These are phyloP conservation scores for Craseonycteris thonglongyai DNA, from an alignment of 2,113 vertebrate genomes.

Conservation along the genomic window DNA sequence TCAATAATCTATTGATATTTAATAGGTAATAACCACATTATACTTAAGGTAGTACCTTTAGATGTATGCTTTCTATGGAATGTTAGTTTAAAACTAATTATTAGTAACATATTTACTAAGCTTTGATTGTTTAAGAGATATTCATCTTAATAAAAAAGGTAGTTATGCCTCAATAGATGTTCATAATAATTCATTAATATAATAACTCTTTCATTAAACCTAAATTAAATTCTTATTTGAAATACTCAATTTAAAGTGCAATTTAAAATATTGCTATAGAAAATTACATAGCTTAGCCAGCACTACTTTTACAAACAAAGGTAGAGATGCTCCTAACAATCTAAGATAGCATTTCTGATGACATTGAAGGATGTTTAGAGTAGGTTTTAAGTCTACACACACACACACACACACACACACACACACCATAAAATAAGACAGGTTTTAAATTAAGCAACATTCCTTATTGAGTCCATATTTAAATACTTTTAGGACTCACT, in stretches of 20 bases:
- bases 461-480: not conserved
- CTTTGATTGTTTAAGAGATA: slow-evolving; percentile 75
- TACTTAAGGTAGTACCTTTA: slow-evolving; percentile 62
- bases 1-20: slow-evolving; percentile 62
- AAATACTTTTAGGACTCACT: not conserved
- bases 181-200: slow-evolving; percentile 84
- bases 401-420: not conserved
- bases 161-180: slow-evolving; percentile 78
- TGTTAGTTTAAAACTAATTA: slow-evolving; percentile 75
- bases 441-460: not conserved
- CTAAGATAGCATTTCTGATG: not conserved
- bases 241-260: slow-evolving; percentile 73
- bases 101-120: slow-evolving; percentile 79
- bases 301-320: slow-evolving; percentile 61
- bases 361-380: not conserved
- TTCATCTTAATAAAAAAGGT: slow-evolving; percentile 82
- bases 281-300: slow-evolving; percentile 64
- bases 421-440: slow-evolving; percentile 33
- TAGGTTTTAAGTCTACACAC: not conserved
- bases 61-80: slow-evolving; percentile 70
- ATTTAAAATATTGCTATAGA: slow-evolving; percentile 70
- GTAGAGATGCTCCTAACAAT: not conserved
- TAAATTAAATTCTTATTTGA: slow-evolving; percentile 79
- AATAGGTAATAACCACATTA: slow-evolving; percentile 60
- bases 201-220: slow-evolving; percentile 81